Evolutionary conservation across 64 coral and sea anemone species (phyloP).

Genomic region (Montipora sp.): DNA sequence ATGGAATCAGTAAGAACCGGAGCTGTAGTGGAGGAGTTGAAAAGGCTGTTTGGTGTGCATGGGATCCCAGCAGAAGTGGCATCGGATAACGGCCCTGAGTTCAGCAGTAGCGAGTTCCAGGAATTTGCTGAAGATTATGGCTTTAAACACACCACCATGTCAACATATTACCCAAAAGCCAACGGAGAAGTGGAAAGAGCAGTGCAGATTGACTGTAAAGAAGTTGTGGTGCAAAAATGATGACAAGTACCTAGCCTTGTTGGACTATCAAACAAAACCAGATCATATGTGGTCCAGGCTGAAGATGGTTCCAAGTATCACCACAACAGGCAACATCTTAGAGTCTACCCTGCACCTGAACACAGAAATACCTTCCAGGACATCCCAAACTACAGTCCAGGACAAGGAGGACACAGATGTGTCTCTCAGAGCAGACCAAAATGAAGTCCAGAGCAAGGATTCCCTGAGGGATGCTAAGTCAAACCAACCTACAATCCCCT

Average conservation of each 20-base stretch:
- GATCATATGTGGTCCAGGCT: slow-evolving; percentile 26
- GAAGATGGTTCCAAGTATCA: slow-evolving; percentile 10
- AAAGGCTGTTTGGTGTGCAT: slow-evolving; percentile 6
- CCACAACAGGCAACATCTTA: slow-evolving; percentile 19
- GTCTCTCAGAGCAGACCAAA: background rate
- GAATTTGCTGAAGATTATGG: slow-evolving; percentile 35
- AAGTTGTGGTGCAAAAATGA: background rate
- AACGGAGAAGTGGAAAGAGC: background rate
- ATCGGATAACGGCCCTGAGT: slow-evolving; percentile 46
- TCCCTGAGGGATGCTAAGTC: too few species aligned
- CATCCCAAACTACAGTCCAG: too few species aligned
- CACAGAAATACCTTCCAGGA: background rate
- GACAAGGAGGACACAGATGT: background rate
- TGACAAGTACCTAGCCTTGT: background rate
- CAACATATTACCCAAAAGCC: slow-evolving; percentile 18
- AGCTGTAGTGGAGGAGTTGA: slow-evolving; percentile 24
- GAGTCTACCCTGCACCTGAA: slow-evolving; percentile 18
- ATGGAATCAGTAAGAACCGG: slow-evolving; percentile 1
- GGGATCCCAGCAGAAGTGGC: slow-evolving; percentile 42
- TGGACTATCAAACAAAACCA: slow-evolving; percentile 38
- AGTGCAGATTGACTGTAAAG: background rate
- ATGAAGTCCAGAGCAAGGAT: background rate
- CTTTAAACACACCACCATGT: slow-evolving; percentile 44
- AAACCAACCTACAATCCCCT: background rate
- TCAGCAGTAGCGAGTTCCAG: background rate